A percentile compares a stretch with the other conserved stretches of the same genome.
Evolutionary conservation across 2,888 invertebrate genomes (phyloP).

Genomic region (Hydraecia micacea): DNA sequence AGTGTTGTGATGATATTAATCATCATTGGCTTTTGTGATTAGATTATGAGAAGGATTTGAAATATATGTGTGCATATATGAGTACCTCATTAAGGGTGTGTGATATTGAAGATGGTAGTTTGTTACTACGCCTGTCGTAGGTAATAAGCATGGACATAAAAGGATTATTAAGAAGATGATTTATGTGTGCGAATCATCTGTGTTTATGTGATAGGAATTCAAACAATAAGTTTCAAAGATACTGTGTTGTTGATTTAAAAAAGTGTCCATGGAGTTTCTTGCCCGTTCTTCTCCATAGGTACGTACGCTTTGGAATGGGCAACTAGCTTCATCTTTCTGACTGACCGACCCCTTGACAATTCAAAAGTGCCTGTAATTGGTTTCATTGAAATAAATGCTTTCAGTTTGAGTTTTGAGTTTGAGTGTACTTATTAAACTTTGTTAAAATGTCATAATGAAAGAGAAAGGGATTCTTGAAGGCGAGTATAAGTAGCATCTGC

Average conservation of each 20-base stretch:
- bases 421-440: no score
- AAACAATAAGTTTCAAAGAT: background rate
- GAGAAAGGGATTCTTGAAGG: background rate
- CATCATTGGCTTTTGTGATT: conserved; percentile 38
- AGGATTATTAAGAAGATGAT: conserved; percentile 16
- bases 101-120: background rate
- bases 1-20: conserved; percentile 45
- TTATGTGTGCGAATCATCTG: background rate
- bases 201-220: background rate
- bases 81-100: conserved; percentile 3
- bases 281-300: no score
- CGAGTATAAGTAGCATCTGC: background rate
- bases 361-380: no score
- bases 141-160: conserved; percentile 20
- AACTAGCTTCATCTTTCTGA: no score
- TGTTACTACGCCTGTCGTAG: conserved; percentile 22
- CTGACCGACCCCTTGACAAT: no score
- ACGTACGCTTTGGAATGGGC: no score
- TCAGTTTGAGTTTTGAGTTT: no score
- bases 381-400: no score
- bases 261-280: no score
- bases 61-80: background rate
- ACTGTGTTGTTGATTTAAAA: no score
- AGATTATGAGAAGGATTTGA: conserved; percentile 10
- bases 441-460: background rate